Base-by-base conservation (phyloP, 1,140 invertebrate species). In the Musca vetustissima region DNA sequence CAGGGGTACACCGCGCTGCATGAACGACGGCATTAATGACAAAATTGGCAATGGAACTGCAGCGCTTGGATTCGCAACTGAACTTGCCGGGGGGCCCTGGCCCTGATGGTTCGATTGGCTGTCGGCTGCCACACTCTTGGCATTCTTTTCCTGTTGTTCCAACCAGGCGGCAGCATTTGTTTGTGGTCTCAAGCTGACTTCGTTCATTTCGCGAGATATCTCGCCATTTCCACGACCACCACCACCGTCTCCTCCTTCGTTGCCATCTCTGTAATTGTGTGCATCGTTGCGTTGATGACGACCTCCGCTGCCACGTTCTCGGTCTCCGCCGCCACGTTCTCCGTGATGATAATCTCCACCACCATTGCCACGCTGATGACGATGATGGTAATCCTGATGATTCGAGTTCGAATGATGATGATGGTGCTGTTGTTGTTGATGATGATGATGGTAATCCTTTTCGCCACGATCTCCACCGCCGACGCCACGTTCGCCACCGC, bases 11-110 rank as follows among this genome's bases (percentile, higher is more conserved):
- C 79, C 71, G 64, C 80, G 74, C 67, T 76, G 76, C 80, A 80
- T 81, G 50, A 83, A 83, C 49, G 80, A 76, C 50, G 81, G 81
- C 81, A 83, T 80, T 13, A 83, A 69, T 11, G 80, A 76, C n/a
- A 80, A 72, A 22, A 83, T 80, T 36, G 81, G 81, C 48, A 80
- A 84, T 71, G 83, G 86, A 73, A 87, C 83, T 77, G 85, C 84
- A 72, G 83, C 83, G n/a, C 74, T 76, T 49, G 72, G 71, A n/a
- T 68, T 70, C 36, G 61, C 59, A 70, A 71, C 28, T 9, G 72
- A 22, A 55, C 75, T 69, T 32, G 74, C 71, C 28, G 72, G 75
- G 79, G 74, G 79, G 84, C 81, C 77, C 84, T 76, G 80, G 79
- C 72, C 81, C 82, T 81, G 83, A 82, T 83, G 84, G 82, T 78